Base-by-base conservation (phyloP, 2,797 vertebrate genomes). In the Spondyliosoma cantharus region DNA sequence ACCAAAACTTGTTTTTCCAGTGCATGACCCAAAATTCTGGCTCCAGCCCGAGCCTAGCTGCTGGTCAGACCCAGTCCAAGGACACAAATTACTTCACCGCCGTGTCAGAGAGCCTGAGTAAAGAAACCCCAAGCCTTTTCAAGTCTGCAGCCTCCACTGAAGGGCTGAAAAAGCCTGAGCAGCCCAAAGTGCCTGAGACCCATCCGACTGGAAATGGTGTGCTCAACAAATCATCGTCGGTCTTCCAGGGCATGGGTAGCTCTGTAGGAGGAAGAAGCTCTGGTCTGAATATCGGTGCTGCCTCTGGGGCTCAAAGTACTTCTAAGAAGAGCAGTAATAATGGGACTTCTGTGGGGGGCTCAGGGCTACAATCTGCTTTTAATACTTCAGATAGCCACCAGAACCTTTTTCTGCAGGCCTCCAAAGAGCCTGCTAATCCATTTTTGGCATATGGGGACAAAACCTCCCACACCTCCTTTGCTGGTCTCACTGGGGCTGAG, bases 1-100 rank as follows among this genome's bases (percentile, higher is more conserved):
- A 97, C 84, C 96, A 98, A 93, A 99, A 99, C 94, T 95, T 99
- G 82, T 99, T 99, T 96, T 98, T 99, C 94, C 97, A 99, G 76
- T 99, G 97, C 89, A 99, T 99, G 98, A 96, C 96, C 71, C 96
- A 99, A 93, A 97, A 93, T 80, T 90, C 93, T 64, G 90, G 87
- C 57, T 95, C 97, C 82, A 96, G 93, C 89, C 91, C 95, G 86
- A 87, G 73, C 71, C 78, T 90, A n/a, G 60, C 82, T 74, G 71
- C 90, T 50, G 84, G 82, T 72, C 97, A 96, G 91, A 95, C 94
- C 83, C 94, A 96, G 87, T 91, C 96, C 71, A 96, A 96, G 89
- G 97, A 96, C 86, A 92, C 92, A 92, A 98, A 96, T 93, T 99
- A 97, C 90, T 99, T 99, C 86, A 96, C 96, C 0, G 89, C 96